Evolutionary conservation across 1,140 invertebrate species (phyloP), one percentile per base, ranked within the genome.

Genomic region (Apis laboriosa): DNA sequence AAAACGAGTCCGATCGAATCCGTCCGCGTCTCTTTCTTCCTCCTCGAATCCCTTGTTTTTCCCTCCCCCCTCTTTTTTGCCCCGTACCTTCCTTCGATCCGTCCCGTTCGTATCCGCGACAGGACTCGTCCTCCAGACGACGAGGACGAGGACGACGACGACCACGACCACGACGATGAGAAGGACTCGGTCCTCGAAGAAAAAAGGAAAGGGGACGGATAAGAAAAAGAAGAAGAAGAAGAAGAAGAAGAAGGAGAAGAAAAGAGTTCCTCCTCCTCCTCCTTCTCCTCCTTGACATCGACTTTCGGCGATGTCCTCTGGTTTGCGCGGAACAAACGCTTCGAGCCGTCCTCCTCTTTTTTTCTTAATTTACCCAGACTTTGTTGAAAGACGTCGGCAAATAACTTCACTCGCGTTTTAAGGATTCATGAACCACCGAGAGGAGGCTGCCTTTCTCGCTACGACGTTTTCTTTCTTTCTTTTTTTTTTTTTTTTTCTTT

Each of bases 311-410:
- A 67, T 70, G 80, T 77, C 64, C 64, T 34, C 49, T 12, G 72
- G 73, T 82, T 82, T 82, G 80, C 61, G 79, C 61, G 79, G 79
- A 82, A 82, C 73, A 82, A 82, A 82, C 80, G 80, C 80, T 77
- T 53, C 80, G 17, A 28, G 71, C 28, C 13, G 51, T 55, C 17
- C 21, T 77, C 64, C 49, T 76, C 53, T 28, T 81, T 80, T 75
- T 82, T 74, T 74, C 80, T 82, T 82, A 68, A 82, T 82, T 82
- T 82, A 68, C 80, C 55, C 64, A 68, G 80, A 82, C 80, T 82
- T 68, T 24, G 80, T 67, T 49, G 71, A 80, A 74, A 80, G 79
- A 80, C 80, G 73, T 77, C 80, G 80, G 80, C 80, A 82, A 82
- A 82, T 82, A 82, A 82, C 80, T 82, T 77, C 63, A 56, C 55